phyloP scores from a whole-genome alignment of 2,797 vertebrate species.

The Bufotes viridis region DNA sequence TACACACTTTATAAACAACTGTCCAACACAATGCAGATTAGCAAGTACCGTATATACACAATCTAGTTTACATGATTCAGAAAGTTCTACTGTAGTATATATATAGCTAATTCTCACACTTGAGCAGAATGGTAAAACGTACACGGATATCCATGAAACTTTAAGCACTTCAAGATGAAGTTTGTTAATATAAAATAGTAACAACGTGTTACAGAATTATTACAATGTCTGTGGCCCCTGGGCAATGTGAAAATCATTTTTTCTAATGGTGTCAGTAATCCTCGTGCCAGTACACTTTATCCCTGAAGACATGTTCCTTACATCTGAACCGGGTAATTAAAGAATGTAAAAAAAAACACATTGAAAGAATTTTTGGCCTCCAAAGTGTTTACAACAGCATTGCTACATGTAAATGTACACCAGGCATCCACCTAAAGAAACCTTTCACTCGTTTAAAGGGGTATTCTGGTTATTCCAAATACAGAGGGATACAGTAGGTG shows the following conservation, averaged over 20 bases:
- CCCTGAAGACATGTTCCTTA: too few relatives aligned
- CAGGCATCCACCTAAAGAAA: too few relatives aligned
- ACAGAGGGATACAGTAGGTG: too few relatives aligned
- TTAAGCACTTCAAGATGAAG: conserved; percentile 97
- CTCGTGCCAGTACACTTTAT: too few relatives aligned
- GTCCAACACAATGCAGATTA: not conserved
- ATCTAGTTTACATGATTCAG: not conserved
- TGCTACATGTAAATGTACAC: too few relatives aligned
- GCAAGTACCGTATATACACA: not conserved
- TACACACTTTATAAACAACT: not conserved
- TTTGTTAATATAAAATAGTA: conserved; percentile 86
- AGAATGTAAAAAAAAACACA: too few relatives aligned
- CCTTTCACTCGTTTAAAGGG: too few relatives aligned
- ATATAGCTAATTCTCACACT: not conserved
- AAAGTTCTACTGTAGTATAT: not conserved
- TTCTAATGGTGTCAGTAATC: too few relatives aligned
- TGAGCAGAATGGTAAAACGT: conserved; percentile 69
- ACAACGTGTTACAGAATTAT: conserved; percentile 79
- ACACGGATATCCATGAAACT: conserved; percentile 86
- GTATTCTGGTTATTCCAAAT: too few relatives aligned
- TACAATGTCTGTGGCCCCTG: conserved; percentile 41
- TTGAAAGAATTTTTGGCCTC: too few relatives aligned
- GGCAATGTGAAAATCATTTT: not conserved
- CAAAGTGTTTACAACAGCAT: too few relatives aligned
- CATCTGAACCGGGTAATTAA: too few relatives aligned